Base-by-base conservation (phyloP, 2,113 vertebrate species). In the Spea multiplicata region DNA sequence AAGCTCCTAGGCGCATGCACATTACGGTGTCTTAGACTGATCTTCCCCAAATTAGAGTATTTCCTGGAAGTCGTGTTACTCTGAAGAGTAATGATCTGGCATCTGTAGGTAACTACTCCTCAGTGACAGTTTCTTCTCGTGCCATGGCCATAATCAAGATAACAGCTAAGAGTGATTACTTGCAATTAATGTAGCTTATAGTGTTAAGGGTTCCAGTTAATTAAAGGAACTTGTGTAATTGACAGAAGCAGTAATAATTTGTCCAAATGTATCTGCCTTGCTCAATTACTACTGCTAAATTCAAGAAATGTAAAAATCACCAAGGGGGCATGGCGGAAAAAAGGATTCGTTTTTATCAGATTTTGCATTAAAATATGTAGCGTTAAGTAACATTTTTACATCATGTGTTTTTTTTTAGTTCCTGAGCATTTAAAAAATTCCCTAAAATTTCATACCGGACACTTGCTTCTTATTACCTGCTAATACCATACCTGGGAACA, bases 211-310 rank as follows among this genome's bases (percentile, higher is more conserved):
- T 82, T 81, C 50, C 17, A 72, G 69, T 78, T 84, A 82, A 84
- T 85, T 84, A 65, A 73, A 74, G 76, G 44, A 55, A 75, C 3
- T 72, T 83, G 50, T 82, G 77, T 83, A 83, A 65, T 70, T 83
- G 64, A 50, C 81, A 67, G 65, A 75, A 84, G 66, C 72, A 80
- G 17, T 62, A n/a, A 14, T 82, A 30, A 66, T 76, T 48, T 6
- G 0, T 0, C 62, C 73, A 64, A 68, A 73, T 81, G 74, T 44
- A 81, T 73, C 76, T 76, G 13, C 9, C 78, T 81, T 81, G 69
- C 57, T 78, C 82, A 69, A 5, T 73, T 52, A 12, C n/a, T 59
- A 12, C 14, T 66, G 66, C 8, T 16, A 45, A 84, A 73, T 47
- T 3, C 3, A 0, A 66, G 69, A 64, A 59, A n/a, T 62, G 14